phyloP scores from a whole-genome alignment of 2,113 vertebrate species.

The Camarhynchus parvulus region DNA sequence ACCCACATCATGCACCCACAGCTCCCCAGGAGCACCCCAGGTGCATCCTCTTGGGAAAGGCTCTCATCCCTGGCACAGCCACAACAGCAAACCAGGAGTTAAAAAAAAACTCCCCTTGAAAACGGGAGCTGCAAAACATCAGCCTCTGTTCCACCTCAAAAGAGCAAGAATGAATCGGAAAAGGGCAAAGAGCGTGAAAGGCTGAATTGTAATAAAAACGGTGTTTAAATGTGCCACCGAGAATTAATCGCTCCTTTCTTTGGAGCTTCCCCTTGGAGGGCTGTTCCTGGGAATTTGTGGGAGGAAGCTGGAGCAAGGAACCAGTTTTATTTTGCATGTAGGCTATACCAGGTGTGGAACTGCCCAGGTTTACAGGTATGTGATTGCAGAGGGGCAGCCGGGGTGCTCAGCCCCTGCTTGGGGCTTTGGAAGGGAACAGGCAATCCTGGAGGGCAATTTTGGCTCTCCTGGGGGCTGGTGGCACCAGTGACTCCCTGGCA shows the following conservation, averaged over 20 bases:
- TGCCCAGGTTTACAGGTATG: not conserved
- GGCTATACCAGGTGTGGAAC: not conserved
- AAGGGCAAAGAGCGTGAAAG: conserved; percentile 55
- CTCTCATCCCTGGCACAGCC: rapidly evolving
- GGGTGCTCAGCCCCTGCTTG: not conserved
- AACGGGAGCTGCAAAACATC: conserved; percentile 40
- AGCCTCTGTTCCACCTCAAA: conserved; percentile 51
- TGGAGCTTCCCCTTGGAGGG: not conserved
- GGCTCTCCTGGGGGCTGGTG: rapidly evolving
- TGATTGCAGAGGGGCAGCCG: rapidly evolving
- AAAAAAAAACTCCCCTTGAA: conserved; percentile 4
- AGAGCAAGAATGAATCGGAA: conserved; percentile 67
- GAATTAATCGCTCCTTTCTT: conserved; percentile 58
- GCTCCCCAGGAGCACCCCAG: rapidly evolving
- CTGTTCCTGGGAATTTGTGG: not conserved
- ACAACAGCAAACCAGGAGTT: not conserved
- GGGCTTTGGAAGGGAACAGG: rapidly evolving
- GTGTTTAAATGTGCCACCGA: conserved; percentile 47
- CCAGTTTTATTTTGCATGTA: not conserved
- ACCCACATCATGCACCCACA: rapidly evolving
- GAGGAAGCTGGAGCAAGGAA: not conserved
- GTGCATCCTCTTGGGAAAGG: not conserved
- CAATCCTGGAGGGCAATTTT: rapidly evolving
- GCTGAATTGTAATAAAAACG: conserved; percentile 59
- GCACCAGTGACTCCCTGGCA: rapidly evolving